Evolutionary conservation across 2,113 vertebrate species (phyloP).

Genomic region (Gracilinanus agilis): DNA sequence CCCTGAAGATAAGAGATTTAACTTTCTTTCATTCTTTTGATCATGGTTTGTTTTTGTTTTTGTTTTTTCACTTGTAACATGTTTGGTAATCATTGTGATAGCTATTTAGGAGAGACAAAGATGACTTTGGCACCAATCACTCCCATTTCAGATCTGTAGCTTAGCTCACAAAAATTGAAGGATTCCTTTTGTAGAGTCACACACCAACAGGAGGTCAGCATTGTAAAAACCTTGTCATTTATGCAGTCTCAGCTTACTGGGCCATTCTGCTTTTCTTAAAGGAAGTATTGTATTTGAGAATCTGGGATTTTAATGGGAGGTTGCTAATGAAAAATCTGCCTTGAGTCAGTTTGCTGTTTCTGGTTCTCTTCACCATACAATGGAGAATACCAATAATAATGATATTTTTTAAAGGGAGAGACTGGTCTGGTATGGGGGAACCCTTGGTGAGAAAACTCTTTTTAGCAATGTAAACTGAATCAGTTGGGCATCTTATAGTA

Average conservation of each 20-base stretch:
- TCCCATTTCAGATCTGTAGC: background rate
- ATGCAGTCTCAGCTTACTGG: conserved; percentile 7
- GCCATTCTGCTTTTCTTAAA: background rate
- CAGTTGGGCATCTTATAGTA: background rate
- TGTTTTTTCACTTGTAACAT: conserved; percentile 29
- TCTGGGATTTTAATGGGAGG: conserved; percentile 30
- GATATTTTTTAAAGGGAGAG: background rate
- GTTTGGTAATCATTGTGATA: background rate
- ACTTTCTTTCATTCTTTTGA: background rate
- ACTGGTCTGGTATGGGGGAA: background rate
- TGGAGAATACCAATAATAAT: background rate
- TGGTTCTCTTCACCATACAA: background rate
- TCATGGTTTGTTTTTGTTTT: background rate
- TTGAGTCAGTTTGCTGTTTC: background rate
- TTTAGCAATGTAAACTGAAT: background rate
- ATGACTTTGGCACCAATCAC: background rate
- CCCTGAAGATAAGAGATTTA: background rate
- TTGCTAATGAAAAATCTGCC: background rate
- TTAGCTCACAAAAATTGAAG: background rate
- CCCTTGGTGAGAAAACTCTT: background rate
- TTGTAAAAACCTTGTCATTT: background rate
- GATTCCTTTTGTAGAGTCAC: background rate
- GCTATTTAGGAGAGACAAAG: background rate
- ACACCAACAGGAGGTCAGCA: background rate
- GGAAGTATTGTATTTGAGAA: background rate